Conservation (phyloP, 2,797 vertebrate species). For the Pelobates cultripes region DNA sequence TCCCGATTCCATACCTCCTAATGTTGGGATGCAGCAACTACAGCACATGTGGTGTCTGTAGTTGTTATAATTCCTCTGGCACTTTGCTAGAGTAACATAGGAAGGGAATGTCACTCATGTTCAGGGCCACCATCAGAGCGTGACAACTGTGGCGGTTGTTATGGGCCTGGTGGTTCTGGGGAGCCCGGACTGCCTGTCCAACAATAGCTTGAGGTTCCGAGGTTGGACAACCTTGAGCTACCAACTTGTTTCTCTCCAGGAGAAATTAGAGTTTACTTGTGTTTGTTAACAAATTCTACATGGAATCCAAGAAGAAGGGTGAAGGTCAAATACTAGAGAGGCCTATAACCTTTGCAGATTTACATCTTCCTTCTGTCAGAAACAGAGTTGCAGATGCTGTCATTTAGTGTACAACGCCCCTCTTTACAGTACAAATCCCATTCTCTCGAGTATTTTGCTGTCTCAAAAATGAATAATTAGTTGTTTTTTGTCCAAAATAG, state of each 20-base stretch:
- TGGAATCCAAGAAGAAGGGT: conserved; percentile 16
- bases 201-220: no score
- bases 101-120: no score
- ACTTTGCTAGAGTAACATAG: no score
- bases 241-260: conserved; percentile 2
- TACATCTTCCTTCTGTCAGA: conserved; percentile 45
- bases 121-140: no score
- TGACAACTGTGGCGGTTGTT: no score
- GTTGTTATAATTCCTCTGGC: no score
- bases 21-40: no score
- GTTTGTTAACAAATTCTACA: conserved; percentile 18
- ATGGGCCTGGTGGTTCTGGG: no score
- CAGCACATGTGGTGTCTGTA: no score
- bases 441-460: background rate
- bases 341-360: conserved; percentile 37
- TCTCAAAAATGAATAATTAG: conserved; percentile 3
- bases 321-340: conserved; percentile 31
- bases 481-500: background rate
- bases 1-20: no score
- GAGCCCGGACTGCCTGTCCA: no score
- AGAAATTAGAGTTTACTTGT: conserved; percentile 5
- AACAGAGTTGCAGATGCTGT: conserved; percentile 34
- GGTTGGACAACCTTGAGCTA: no score
- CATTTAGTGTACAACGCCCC: background rate
- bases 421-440: background rate